A percentile compares a stretch with the other conserved stretches of the same genome.
Conservation (phyloP, 2,797 vertebrate species). For the Liasis olivaceus region DNA sequence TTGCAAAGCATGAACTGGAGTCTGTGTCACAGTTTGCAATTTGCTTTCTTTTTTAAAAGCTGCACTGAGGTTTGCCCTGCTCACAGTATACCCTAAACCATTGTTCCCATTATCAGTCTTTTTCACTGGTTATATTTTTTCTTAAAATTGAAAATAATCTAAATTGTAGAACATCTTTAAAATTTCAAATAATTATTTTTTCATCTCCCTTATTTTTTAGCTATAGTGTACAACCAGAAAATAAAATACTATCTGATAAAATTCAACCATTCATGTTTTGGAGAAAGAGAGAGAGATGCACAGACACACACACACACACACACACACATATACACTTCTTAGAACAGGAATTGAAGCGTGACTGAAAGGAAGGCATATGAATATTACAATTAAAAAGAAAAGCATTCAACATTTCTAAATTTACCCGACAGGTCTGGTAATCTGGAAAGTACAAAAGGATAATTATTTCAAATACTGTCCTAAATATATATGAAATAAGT, state of each 20-base stretch:
- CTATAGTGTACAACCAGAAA: constrained; percentile 65
- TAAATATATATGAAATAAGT: neutral
- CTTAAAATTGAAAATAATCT: constrained; percentile 62
- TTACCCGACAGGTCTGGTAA: constrained; percentile 44
- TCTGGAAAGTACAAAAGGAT: constrained; percentile 1
- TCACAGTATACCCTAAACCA: constrained; percentile 51
- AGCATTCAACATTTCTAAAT: constrained; percentile 66
- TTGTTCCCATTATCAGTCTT: constrained; percentile 40
- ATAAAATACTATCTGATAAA: neutral
- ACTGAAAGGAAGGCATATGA: neutral
- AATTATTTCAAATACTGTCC: neutral
- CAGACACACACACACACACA: too few relatives aligned
- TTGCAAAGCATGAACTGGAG: constrained; percentile 61
- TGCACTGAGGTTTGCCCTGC: constrained; percentile 44
- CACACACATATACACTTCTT: neutral
- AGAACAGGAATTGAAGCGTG: neutral
- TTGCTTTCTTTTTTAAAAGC: constrained; percentile 47
- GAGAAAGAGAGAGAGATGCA: neutral
- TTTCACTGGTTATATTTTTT: constrained; percentile 54
- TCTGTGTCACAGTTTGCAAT: constrained; percentile 54
- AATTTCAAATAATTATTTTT: constrained; percentile 67
- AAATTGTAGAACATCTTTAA: constrained; percentile 61
- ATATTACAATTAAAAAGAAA: constrained; percentile 29
- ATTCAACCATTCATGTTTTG: neutral
- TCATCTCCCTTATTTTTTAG: constrained; percentile 65